Percentiles rank a stretch among this genome's conserved stretches.
These are phyloP conservation scores for Zenarchopterus dispar DNA, from an alignment of 2,797 vertebrate genomes.

Conservation along the genomic window DNA sequence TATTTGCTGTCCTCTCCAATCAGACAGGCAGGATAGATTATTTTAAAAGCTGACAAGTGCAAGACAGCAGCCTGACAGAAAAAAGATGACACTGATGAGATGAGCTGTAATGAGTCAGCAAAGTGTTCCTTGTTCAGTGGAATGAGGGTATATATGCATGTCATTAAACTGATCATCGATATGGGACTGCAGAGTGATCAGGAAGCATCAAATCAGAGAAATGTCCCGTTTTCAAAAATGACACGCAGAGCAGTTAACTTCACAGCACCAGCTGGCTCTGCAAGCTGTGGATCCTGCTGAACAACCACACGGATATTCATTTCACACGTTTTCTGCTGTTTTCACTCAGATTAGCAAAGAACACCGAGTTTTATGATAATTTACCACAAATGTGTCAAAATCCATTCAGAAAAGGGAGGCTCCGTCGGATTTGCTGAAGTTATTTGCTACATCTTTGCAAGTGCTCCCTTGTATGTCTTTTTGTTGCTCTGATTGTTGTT, in stretches of 20 bases:
- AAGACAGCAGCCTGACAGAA: not conserved
- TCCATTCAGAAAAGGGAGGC: slow-evolving; percentile 23
- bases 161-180: slow-evolving; percentile 4
- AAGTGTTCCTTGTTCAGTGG: not conserved
- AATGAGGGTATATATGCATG: not conserved
- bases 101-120: too few relatives aligned
- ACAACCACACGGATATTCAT: slow-evolving; percentile 60
- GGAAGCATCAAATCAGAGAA: slow-evolving; percentile 29
- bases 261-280: slow-evolving; percentile 62
- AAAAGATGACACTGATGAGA: not conserved
- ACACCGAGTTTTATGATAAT: slow-evolving; percentile 46
- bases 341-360: slow-evolving; percentile 38
- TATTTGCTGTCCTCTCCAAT: not conserved
- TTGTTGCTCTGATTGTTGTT: not conserved
- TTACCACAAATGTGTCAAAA: slow-evolving; percentile 15
- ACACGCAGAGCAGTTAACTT: slow-evolving; percentile 48
- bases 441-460: slow-evolving; percentile 8
- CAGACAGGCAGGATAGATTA: not conserved
- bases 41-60: not conserved
- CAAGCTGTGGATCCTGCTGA: slow-evolving; percentile 56
- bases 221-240: slow-evolving; percentile 31
- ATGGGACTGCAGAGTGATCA: slow-evolving; percentile 10
- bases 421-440: slow-evolving; percentile 4
- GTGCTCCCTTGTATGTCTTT: slow-evolving; percentile 4
- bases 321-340: slow-evolving; percentile 37